phyloP scores from a whole-genome alignment of 2,888 invertebrate species.

The Heteromurus nitidus region DNA sequence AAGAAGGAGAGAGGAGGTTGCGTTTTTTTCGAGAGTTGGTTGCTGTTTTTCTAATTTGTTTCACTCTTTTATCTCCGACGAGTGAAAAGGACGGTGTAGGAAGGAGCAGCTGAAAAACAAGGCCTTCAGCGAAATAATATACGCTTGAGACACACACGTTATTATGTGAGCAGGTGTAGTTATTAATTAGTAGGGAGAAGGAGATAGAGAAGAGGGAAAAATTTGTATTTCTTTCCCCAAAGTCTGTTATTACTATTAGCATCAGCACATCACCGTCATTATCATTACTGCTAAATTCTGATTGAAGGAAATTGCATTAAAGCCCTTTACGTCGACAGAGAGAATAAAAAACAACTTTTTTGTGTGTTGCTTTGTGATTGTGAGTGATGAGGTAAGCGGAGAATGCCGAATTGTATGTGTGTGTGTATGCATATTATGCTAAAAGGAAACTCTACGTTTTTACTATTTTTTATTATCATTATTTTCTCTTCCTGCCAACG shows the following conservation, averaged over 20 bases:
- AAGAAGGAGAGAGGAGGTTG: background rate
- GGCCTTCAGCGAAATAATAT: too few relatives aligned
- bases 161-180: slow-evolving; percentile 36
- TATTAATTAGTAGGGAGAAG: slow-evolving; percentile 47
- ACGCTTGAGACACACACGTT: background rate
- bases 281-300: slow-evolving; percentile 49
- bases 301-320: slow-evolving; percentile 59
- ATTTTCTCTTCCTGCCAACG: too few relatives aligned
- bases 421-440: too few relatives aligned
- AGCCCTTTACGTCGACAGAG: too few relatives aligned
- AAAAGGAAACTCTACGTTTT: too few relatives aligned
- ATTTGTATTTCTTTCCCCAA: slow-evolving; percentile 9
- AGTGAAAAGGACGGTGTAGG: too few relatives aligned
- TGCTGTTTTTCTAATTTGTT: background rate
- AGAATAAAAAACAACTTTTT: slow-evolving; percentile 8
- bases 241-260: slow-evolving; percentile 31
- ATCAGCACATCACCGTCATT: slow-evolving; percentile 20
- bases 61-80: background rate
- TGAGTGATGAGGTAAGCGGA: too few relatives aligned
- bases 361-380: background rate
- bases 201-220: too few relatives aligned
- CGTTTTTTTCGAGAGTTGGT: background rate
- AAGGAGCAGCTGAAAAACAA: too few relatives aligned
- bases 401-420: too few relatives aligned
- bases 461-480: too few relatives aligned